Evolutionary conservation across 2,888 invertebrate species (phyloP), one percentile per base, ranked within the genome.

Genomic region (Callosobruchus maculatus): DNA sequence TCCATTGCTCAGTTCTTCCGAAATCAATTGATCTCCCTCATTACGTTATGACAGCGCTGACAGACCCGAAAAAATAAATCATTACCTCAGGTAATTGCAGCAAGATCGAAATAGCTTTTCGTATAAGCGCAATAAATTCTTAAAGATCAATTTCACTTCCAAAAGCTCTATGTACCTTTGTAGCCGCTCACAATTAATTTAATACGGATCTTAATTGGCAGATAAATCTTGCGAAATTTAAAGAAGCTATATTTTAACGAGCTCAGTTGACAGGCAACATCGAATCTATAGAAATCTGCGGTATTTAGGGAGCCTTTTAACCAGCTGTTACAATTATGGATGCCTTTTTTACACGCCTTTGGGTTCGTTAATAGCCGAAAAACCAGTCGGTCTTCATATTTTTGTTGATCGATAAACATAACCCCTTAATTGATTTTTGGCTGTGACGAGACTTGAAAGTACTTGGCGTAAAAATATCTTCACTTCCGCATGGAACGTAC

Each of bases 171-270:
- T 31, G 70, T 73, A 67, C 49, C 72, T 70, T 72, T 72, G 69
- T 49, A 66, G 69, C 72, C 70, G 67, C 49, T 67, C 26, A n/a
- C 70, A 70, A 66, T 73, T 73, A 73, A 66, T 49, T 70, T 73
- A 73, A 73, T 73, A 26, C 70, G 67, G 21, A 22, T 20, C 66
- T 26, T 73, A 73, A 73, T 73, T 70, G 73, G 70, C 20, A 67
- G 18, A 73, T 73, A 73, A 73, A 73, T 73, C 73, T 70, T 72
- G 31, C 21, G 21, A 30, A 22, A 70, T 21, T 69, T 66, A 67
- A 67, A 70, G 72, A 72, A 73, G 66, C n/a, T 22, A 70, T 70
- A 70, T 49, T 22, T 73, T 72, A 49, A 49, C 18, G 49, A 49
- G 49, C 18, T 49, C 49, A 18, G 49, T 49, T 49, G 49, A 49